Evolutionary conservation across 2,888 invertebrate species (phyloP), one percentile per base, ranked within the genome.

Genomic region (Isotomurus palustris): DNA sequence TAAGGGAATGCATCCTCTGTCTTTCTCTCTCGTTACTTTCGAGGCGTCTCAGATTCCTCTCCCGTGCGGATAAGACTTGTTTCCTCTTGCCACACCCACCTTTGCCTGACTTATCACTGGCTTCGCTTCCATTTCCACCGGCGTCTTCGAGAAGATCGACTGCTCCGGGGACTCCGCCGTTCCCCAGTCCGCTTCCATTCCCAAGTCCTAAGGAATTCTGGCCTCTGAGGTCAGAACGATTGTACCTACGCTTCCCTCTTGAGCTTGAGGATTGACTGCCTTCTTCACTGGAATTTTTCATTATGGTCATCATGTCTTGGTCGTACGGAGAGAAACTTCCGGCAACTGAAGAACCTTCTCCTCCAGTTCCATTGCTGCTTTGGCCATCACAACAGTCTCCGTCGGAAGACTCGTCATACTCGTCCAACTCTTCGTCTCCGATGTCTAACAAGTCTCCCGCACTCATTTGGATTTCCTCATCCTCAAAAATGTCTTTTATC

Each of bases 11-110:
- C 92, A 92, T 92, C 71, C 92, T 80, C 86, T 90, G 88, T 57
- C 92, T 80, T 76, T 92, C 92, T 52, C 92, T 79, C 75, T 92
- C 91, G 75, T 92, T 92, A 76, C 91, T 91, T 77, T 92, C 92
- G 51, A 92, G 80, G 56, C 92, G 82, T 49, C 92, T 82, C 59
- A 89, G 78, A 76, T 91, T 92, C 64, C 91, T 80, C 74, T 92
- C 92, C 55, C 91, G 81, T 2, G 91, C 89, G 58, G 87, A 88
- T 58, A 88, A 79, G 3, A 86, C 85, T 68, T 86, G 84, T 73
- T 87, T 84, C 67, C 88, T 82, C 70, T 68, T 70, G 12, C 29
- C 47, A 21, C 22, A 41, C 14, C 59, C 61, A 21, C 58, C 52
- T 53, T 64, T 61, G 44, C 56, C 54, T 24, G 69, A 70, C 51